Evolutionary conservation across 2,888 invertebrate genomes (phyloP), one percentile per base, ranked within the genome.

Genomic region (Callyntrura sp.): DNA sequence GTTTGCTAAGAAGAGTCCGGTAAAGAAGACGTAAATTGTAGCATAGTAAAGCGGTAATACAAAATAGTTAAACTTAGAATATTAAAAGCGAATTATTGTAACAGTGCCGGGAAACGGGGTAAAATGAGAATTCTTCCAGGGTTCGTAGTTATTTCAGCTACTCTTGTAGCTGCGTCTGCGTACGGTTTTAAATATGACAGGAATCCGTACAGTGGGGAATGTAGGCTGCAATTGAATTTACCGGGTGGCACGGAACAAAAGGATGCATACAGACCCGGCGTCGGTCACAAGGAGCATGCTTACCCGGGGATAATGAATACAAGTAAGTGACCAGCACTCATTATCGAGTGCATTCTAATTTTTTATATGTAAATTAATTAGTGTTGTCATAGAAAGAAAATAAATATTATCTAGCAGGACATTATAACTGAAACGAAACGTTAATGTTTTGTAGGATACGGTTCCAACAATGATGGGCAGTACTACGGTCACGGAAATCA

Each of bases 201-300:
- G 48, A 89, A 85, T 43, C 89, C 85, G 8, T 78, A 85, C 55
- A 89, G 28, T 81, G 85, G 85, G n/a, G 89, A 89, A 28, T 89
- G 89, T 48, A 65, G 51, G 28, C 89, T 89, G 9, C 89, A 89
- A 17, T 45, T 89, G 0, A 85, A 79, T 48, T 70, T 89, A 5
- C 89, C 89, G 0, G 88, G 85, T 3, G 82, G 78, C 4, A 11
- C 45, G 3, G 79, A 62, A 25, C 28, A 43, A 65, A 78, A 86
- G 17, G 51, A 87, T 68, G 86, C 86, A 0, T 79, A 57, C 14
- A 55, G 51, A 51, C 76, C 76, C 2, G 79, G 85, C 6, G 17
- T 62, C 5, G 85, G 62, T 4, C 6, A 45, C 8, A 85, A 85
- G 23, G 85, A 85, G 9, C 35, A 35, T 35, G 85, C 35, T n/a